Evolutionary conservation across 2,113 vertebrate species (phyloP).

Genomic region (Gymnorhina tibicen): DNA sequence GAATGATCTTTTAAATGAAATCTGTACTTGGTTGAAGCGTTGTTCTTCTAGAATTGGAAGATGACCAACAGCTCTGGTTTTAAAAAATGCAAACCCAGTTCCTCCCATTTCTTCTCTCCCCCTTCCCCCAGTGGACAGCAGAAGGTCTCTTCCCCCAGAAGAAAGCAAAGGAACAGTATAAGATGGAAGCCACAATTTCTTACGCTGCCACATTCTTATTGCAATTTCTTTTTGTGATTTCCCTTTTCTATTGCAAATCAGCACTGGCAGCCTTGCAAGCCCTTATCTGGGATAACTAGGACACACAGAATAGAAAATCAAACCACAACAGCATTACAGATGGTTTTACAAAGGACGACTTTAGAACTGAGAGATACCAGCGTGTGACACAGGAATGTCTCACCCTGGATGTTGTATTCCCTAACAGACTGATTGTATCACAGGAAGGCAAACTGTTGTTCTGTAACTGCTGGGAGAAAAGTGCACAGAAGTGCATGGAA

Average conservation of each 20-base stretch:
- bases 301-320: not conserved
- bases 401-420: not conserved
- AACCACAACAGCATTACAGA: not conserved
- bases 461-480: not conserved
- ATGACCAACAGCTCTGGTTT: not conserved
- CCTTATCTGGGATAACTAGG: not conserved
- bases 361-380: not conserved
- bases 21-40: not conserved
- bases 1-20: not conserved
- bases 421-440: not conserved
- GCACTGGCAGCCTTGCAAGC: not conserved
- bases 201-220: not conserved
- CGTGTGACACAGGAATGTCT: not conserved
- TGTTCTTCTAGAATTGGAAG: not conserved
- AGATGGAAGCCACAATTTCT: not conserved
- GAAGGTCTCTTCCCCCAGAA: not conserved
- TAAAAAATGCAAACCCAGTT: not conserved
- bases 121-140: not conserved
- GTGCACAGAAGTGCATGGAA: no score
- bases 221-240: not conserved
- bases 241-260: not conserved
- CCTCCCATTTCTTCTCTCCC: not conserved
- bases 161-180: not conserved
- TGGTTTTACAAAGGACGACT: not conserved
- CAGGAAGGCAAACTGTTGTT: not conserved